Percentiles rank a stretch among this genome's conserved stretches.
Conservation (phyloP, 2,797 vertebrate species). For the Leptoclinus maculatus region DNA sequence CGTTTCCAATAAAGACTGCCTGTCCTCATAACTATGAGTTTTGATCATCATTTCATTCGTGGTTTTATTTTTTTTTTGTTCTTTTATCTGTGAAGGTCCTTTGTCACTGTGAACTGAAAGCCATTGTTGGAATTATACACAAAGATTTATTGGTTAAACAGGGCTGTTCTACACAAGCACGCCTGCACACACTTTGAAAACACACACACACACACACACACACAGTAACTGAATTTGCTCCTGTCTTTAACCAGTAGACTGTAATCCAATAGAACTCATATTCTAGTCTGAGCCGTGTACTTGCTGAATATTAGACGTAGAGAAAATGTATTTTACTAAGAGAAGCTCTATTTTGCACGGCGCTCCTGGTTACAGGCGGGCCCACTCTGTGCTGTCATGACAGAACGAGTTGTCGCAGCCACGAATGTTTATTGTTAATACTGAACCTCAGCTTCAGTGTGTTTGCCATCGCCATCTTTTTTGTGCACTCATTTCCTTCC, state of each 20-base stretch:
- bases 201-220: background rate
- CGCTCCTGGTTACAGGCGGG: slow-evolving; percentile 30
- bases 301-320: slow-evolving; percentile 72
- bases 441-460: slow-evolving; percentile 47
- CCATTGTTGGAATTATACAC: slow-evolving; percentile 42
- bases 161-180: slow-evolving; percentile 3
- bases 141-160: slow-evolving; percentile 32
- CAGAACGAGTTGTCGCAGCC: slow-evolving; percentile 45
- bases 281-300: slow-evolving; percentile 71
- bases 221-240: slow-evolving; percentile 27
- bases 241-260: slow-evolving; percentile 42
- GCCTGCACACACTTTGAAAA: slow-evolving; percentile 11
- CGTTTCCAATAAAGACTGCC: slow-evolving; percentile 99
- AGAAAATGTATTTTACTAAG: slow-evolving; percentile 82
- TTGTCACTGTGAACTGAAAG: slow-evolving; percentile 52
- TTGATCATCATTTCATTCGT: slow-evolving; percentile 85
- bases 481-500: slow-evolving; percentile 14
- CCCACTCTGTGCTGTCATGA: slow-evolving; percentile 52
- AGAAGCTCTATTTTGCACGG: slow-evolving; percentile 84
- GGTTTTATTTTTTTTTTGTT: slow-evolving; percentile 49
- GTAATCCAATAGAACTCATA: slow-evolving; percentile 45
- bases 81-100: slow-evolving; percentile 34
- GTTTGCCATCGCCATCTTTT: slow-evolving; percentile 40
- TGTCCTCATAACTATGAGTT: slow-evolving; percentile 91
- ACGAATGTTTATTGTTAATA: slow-evolving; percentile 59